These are phyloP conservation scores for Ameiurus melas DNA, from an alignment of 2,113 vertebrate species.

Conservation along the genomic window DNA sequence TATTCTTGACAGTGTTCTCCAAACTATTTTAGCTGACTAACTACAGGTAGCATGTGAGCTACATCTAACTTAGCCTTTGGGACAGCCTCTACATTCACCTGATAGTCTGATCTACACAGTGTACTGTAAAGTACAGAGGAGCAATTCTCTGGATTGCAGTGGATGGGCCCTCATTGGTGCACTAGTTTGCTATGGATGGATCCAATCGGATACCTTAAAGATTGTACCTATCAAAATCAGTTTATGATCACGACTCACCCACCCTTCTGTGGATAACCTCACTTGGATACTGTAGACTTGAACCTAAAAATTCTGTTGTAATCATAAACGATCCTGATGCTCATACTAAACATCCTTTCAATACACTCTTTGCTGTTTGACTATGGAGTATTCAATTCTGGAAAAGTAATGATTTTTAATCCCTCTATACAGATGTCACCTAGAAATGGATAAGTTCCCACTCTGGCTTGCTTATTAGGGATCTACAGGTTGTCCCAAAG, in stretches of 20 bases:
- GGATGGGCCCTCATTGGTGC: neutral
- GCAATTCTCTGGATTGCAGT: neutral
- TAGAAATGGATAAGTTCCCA: neutral
- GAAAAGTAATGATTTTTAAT: neutral
- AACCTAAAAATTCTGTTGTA: neutral
- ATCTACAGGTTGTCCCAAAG: no score
- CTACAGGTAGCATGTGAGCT: neutral
- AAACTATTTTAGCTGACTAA: neutral
- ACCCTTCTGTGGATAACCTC: neutral
- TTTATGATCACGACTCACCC: neutral
- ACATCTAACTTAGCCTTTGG: neutral
- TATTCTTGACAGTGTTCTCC: neutral
- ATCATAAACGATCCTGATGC: neutral
- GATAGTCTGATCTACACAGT: neutral
- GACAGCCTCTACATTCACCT: neutral
- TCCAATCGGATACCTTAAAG: neutral
- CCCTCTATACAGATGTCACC: neutral
- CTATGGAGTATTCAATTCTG: neutral
- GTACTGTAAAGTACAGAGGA: neutral
- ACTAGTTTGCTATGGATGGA: neutral
- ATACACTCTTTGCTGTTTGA: neutral
- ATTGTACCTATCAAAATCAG: neutral
- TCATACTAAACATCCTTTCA: neutral
- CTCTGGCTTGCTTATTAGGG: neutral
- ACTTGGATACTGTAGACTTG: neutral